phyloP scores from a whole-genome alignment of 2,113 vertebrate genomes.

The Ramphastos sulfuratus region DNA sequence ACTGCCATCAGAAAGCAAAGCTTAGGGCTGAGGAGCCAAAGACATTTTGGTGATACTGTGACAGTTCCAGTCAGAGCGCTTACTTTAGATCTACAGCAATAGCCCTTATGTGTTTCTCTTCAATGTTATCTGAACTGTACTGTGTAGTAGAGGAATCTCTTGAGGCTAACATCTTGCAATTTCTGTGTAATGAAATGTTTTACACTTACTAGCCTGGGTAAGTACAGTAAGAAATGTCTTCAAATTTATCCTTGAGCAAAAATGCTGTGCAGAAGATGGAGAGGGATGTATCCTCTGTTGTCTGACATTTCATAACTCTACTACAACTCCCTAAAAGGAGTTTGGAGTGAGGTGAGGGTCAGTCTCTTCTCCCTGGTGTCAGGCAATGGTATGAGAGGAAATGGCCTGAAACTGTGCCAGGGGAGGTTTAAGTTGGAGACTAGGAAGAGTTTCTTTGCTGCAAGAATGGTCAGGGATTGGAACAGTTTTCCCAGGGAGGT shows the following conservation, averaged over 20 bases:
- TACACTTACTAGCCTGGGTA: not conserved
- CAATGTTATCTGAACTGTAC: not conserved
- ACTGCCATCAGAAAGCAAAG: not conserved
- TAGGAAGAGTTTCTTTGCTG: too few species aligned
- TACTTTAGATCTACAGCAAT: not conserved
- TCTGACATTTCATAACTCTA: not conserved
- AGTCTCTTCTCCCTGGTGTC: too few species aligned
- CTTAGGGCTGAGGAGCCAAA: not conserved
- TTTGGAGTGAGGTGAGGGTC: too few species aligned
- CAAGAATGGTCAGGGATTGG: too few species aligned
- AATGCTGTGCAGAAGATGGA: not conserved
- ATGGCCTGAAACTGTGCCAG: too few species aligned
- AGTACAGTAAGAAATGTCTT: not conserved
- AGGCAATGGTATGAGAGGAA: too few species aligned
- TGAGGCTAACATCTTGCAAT: accelerated
- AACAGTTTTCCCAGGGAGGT: too few species aligned
- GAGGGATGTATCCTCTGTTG: not conserved
- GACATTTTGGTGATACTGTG: not conserved
- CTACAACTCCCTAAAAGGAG: too few species aligned
- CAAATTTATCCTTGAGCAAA: not conserved
- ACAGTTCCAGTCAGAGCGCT: not conserved
- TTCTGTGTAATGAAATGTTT: not conserved
- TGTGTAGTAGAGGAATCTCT: not conserved
- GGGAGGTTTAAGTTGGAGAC: too few species aligned
- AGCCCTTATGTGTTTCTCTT: not conserved